A percentile compares a stretch with the other conserved stretches of the same genome.
These are phyloP conservation scores for Parthenolecanium corni DNA, from an alignment of 2,888 invertebrate species.

Conservation along the genomic window DNA sequence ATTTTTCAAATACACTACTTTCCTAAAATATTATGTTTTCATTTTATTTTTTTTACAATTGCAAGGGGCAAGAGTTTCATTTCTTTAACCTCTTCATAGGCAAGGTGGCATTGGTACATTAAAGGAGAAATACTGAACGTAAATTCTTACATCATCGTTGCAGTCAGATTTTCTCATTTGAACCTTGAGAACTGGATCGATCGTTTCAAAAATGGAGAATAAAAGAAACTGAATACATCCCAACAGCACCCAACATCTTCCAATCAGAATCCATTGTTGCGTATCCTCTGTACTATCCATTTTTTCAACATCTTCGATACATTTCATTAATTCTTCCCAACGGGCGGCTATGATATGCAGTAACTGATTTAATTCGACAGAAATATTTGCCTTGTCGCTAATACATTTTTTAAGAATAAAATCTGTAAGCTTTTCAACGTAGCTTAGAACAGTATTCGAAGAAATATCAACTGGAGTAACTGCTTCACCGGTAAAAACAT, in stretches of 20 bases:
- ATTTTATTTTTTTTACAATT: too few relatives aligned
- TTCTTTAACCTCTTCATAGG: too few relatives aligned
- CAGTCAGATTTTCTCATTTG: constrained; percentile 58
- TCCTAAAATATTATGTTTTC: too few relatives aligned
- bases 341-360: neutral
- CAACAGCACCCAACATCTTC: constrained; percentile 38
- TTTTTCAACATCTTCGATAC: neutral
- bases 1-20: too few relatives aligned
- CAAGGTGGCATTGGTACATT: too few relatives aligned
- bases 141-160: constrained; percentile 49
- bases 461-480: neutral
- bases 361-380: neutral
- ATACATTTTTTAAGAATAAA: neutral
- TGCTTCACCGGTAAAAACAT: neutral
- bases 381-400: neutral
- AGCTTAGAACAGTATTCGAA: neutral
- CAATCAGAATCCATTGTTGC: constrained; percentile 30
- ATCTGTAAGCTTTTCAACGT: neutral
- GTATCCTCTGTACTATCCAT: neutral
- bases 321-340: neutral
- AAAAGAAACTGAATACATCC: constrained; percentile 48
- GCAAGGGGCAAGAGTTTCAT: too few relatives aligned
- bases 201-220: constrained; percentile 52
- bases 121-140: neutral
- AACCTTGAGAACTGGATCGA: constrained; percentile 75